Percentiles rank a stretch among this genome's conserved stretches.
These are phyloP conservation scores for Echiichthys vipera DNA, from an alignment of 2,797 vertebrate species.

Conservation along the genomic window DNA sequence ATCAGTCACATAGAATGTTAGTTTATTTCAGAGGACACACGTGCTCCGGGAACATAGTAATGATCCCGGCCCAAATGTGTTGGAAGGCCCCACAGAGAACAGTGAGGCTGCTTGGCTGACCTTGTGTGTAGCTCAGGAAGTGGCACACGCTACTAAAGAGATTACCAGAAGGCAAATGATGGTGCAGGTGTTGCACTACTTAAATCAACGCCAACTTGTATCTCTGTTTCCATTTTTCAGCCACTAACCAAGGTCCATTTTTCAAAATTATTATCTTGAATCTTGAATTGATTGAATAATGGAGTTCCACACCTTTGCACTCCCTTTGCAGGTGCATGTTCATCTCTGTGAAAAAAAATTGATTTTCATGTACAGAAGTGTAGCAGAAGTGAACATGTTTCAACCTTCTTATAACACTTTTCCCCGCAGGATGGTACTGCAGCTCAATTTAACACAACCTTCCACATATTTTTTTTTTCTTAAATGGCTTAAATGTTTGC, in stretches of 20 bases:
- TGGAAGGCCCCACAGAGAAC: not conserved
- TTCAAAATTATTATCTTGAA: not conserved
- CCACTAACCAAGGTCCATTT: not conserved
- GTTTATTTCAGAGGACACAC: too few relatives aligned
- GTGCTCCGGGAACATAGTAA: too few relatives aligned
- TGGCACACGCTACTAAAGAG: not conserved
- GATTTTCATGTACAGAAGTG: not conserved
- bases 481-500: too few relatives aligned
- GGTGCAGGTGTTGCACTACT: not conserved
- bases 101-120: not conserved
- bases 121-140: not conserved
- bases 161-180: not conserved
- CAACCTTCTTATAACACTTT: not conserved
- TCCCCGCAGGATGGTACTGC: not conserved
- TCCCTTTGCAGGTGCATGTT: too few relatives aligned
- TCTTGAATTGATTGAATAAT: not conserved
- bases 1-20: too few relatives aligned
- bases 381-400: not conserved
- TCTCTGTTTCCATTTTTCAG: not conserved
- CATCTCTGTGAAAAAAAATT: not conserved
- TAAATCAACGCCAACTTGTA: not conserved
- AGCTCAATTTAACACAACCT: not conserved
- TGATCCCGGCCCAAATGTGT: not conserved
- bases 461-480: too few relatives aligned
- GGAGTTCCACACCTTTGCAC: not conserved